Conservation (phyloP, 2,888 invertebrate genomes). For the Sesamia inferens region DNA sequence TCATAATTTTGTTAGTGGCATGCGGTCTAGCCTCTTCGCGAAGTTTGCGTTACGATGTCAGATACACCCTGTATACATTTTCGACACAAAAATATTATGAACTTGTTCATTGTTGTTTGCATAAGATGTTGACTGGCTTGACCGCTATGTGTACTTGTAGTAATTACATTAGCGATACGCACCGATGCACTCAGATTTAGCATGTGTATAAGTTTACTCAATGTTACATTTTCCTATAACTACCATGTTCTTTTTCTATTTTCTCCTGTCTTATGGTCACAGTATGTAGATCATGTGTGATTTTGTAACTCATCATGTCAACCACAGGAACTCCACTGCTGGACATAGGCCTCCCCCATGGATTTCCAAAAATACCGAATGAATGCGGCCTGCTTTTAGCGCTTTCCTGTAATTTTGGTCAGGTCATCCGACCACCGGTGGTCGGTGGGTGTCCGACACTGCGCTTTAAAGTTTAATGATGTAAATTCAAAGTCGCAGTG, state of each 20-base stretch:
- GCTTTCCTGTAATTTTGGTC: no score
- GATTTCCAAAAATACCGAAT: no score
- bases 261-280: neutral
- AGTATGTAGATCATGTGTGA: neutral
- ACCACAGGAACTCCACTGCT: no score
- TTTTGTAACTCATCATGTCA: neutral
- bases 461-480: neutral
- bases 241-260: conserved; percentile 1
- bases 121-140: conserved; percentile 36
- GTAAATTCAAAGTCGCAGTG: neutral
- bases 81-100: conserved; percentile 23
- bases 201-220: neutral
- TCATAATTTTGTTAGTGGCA: no score
- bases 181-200: conserved; percentile 14
- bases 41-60: no score
- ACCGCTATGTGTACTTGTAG: conserved; percentile 34
- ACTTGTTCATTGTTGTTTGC: conserved; percentile 43
- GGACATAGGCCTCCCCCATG: no score
- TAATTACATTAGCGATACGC: conserved; percentile 36
- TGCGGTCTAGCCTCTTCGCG: no score
- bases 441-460: no score
- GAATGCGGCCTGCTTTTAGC: no score
- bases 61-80: no score
- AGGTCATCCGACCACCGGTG: no score
- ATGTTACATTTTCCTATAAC: conserved; percentile 10